Conservation (phyloP, 2,113 vertebrate genomes). For the Anoplopoma fimbria region DNA sequence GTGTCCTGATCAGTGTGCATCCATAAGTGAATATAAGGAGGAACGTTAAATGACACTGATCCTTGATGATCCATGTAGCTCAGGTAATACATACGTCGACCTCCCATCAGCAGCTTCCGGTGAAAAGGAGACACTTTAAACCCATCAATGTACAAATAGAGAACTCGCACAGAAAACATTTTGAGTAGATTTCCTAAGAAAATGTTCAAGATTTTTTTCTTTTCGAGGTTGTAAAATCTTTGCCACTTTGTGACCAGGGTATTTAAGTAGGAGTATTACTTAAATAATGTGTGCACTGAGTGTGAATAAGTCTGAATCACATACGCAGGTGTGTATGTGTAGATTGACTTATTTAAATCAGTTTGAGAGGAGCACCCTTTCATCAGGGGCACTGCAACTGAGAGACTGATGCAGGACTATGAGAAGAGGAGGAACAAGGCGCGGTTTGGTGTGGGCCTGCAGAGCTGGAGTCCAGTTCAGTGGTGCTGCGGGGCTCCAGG, state of each 20-base stretch:
- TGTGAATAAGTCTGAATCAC: slow-evolving; percentile 15
- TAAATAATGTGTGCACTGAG: slow-evolving; percentile 30
- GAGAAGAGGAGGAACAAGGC: slow-evolving; percentile 48
- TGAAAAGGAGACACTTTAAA: slow-evolving; percentile 54
- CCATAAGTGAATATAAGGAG: slow-evolving; percentile 29
- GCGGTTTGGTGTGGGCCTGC: slow-evolving; percentile 57
- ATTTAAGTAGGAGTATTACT: slow-evolving; percentile 38
- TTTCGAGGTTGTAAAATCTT: slow-evolving; percentile 43
- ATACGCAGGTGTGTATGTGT: slow-evolving; percentile 26
- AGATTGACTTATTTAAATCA: slow-evolving; percentile 36
- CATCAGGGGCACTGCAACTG: background rate
- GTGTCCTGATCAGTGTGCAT: slow-evolving; percentile 56
- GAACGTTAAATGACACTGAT: slow-evolving; percentile 36
- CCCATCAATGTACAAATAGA: slow-evolving; percentile 37
- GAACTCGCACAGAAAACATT: slow-evolving; percentile 35
- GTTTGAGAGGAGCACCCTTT: slow-evolving; percentile 39
- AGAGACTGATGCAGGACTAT: slow-evolving; percentile 57
- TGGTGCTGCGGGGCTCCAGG: slow-evolving; percentile 89
- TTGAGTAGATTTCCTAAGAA: slow-evolving; percentile 31
- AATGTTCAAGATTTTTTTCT: slow-evolving; percentile 8
- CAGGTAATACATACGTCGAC: slow-evolving; percentile 39
- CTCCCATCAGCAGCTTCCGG: slow-evolving; percentile 68
- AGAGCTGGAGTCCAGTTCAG: slow-evolving; percentile 73
- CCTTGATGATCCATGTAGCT: slow-evolving; percentile 29
- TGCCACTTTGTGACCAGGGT: slow-evolving; percentile 43